phyloP scores from a whole-genome alignment of 2,888 invertebrate genomes.

The Melanchra persicariae region DNA sequence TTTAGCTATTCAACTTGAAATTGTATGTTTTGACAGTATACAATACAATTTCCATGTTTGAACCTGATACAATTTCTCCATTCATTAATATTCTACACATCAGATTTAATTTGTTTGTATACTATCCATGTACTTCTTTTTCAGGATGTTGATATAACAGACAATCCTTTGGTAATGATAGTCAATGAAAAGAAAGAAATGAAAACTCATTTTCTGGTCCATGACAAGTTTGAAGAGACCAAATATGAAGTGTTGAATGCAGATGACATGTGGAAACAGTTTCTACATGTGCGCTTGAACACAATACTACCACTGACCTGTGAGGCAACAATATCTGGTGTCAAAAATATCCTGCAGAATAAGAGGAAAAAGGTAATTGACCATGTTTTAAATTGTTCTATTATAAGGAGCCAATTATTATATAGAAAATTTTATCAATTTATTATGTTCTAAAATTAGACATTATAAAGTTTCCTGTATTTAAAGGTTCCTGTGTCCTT shows the following conservation, averaged over 20 bases:
- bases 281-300: conserved; percentile 93
- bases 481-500: too few relatives aligned
- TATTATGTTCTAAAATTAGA: too few relatives aligned
- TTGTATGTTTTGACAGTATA: too few relatives aligned
- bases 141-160: conserved; percentile 94
- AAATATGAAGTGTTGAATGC: conserved; percentile 92
- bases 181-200: conserved; percentile 89
- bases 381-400: background rate
- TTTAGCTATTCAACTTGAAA: too few relatives aligned
- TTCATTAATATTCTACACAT: background rate
- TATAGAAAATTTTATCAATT: background rate
- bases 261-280: conserved; percentile 92
- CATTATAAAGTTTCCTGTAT: too few relatives aligned
- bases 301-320: conserved; percentile 92
- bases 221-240: conserved; percentile 93
- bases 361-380: conserved; percentile 92
- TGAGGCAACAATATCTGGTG: conserved; percentile 90
- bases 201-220: conserved; percentile 92
- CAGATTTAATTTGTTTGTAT: background rate
- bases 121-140: conserved; percentile 52
- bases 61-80: background rate
- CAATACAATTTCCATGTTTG: background rate
- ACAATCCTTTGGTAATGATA: conserved; percentile 93
- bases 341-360: conserved; percentile 92
- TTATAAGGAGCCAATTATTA: background rate